A percentile compares a stretch with the other conserved stretches of the same genome.
Conservation (phyloP, 2,888 invertebrate genomes). For the Lithophane leautieri region DNA sequence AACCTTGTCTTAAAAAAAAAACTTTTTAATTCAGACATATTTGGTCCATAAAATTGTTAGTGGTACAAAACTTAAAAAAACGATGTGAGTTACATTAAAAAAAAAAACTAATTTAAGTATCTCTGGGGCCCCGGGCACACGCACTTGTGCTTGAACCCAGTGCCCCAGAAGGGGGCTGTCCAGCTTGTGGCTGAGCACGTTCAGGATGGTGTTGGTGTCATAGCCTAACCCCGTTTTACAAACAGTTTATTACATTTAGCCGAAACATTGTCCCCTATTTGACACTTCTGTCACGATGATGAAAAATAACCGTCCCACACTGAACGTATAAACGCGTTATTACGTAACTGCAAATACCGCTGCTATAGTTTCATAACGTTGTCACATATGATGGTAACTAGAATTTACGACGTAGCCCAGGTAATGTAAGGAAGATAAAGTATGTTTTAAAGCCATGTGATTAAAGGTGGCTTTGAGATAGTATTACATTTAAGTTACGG, state of each 20-base stretch:
- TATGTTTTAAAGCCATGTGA: slow-evolving; percentile 49
- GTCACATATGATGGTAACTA: slow-evolving; percentile 44
- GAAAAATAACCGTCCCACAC: slow-evolving; percentile 8
- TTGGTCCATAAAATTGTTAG: too few relatives aligned
- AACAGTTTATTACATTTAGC: background rate
- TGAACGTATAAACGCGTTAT: slow-evolving; percentile 1
- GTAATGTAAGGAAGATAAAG: slow-evolving; percentile 49
- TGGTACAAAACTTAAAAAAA: too few relatives aligned
- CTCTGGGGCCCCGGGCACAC: too few relatives aligned
- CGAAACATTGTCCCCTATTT: background rate
- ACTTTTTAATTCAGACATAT: too few relatives aligned
- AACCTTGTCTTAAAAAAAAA: too few relatives aligned
- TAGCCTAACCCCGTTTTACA: background rate
- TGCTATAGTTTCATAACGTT: slow-evolving; percentile 51
- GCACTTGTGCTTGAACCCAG: too few relatives aligned
- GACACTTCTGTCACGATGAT: background rate
- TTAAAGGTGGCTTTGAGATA: slow-evolving; percentile 40
- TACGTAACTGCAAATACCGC: slow-evolving; percentile 16
- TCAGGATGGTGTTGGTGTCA: too few relatives aligned
- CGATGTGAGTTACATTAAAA: too few relatives aligned
- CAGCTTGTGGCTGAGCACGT: too few relatives aligned
- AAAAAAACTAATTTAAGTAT: too few relatives aligned
- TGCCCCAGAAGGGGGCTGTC: too few relatives aligned
- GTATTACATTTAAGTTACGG: slow-evolving; percentile 28
- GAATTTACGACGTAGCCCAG: slow-evolving; percentile 53